Base-by-base conservation (phyloP, 2,797 vertebrate genomes). In the Diceros bicornis region DNA sequence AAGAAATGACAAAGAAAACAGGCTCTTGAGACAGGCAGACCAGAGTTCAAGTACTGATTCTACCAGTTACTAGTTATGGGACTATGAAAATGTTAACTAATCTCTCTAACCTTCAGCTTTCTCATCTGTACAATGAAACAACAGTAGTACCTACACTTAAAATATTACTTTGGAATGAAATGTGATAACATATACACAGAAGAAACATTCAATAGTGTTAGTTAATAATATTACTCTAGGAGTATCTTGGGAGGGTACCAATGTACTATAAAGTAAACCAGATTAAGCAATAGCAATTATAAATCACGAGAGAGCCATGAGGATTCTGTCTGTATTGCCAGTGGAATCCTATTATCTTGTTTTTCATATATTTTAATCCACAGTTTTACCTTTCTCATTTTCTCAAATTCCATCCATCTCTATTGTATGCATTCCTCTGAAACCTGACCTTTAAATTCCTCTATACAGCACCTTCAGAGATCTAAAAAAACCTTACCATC, bases 141-240 rank as follows among this genome's bases (percentile, higher is more conserved):
- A 18, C 23, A 71, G 92, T 21, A 92, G 17, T 59, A 89, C 16
- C 23, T 75, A 87, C 0, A 41, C 20, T 93, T 91, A 94, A 97
- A 89, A 91, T 91, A 95, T 44, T 94, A 94, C 59, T 95, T 82
- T 91, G 72, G 66, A 95, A 77, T 78, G 82, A 97, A 97, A 83
- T 93, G 41, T 37, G 29, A 16, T 69, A 88, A 92, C 41, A 87
- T 20, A 62, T 47, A 41, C 4, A 89, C 16, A 96, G 41, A 97
- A 95, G 64, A 97, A 98, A 86, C 27, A 94, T 21, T 81, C 29
- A 83, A 1, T 72, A 81, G 11, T 91, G 9, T 41, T 84, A 69
- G 41, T 74, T 88, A 90, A 81, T 44, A 81, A 59, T 71, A 89
- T 12, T 69, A 77, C 7, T 94, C 68, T 57, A 86, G 14, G 62